phyloP scores from a whole-genome alignment of 2,797 vertebrate species.

The Pempheris klunzingeri region DNA sequence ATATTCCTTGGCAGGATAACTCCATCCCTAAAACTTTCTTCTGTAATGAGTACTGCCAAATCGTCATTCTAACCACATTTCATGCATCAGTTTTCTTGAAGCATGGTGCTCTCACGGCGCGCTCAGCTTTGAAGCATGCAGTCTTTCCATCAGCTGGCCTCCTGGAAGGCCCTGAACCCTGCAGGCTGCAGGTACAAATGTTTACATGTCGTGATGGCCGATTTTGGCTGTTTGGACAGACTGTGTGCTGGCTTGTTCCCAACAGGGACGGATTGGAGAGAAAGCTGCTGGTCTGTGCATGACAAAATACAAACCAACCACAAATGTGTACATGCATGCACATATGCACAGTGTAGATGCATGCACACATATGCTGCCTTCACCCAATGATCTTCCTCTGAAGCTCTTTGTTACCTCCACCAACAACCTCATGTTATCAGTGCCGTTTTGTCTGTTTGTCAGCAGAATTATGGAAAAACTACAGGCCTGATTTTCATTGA shows the following conservation, averaged over 20 bases:
- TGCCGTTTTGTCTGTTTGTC: not conserved
- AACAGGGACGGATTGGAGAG: not conserved
- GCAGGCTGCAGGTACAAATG: not conserved
- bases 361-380: not conserved
- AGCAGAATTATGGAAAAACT: constrained; percentile 1
- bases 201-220: constrained; percentile 6
- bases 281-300: not conserved
- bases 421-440: too few species aligned
- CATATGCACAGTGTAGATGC: not conserved
- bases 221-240: constrained; percentile 1
- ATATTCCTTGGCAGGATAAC: too few species aligned
- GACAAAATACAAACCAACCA: not conserved
- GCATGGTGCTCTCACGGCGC: not conserved
- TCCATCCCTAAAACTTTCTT: too few species aligned
- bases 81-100: not conserved
- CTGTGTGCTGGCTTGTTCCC: not conserved
- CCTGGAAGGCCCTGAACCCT: not conserved
- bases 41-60: too few species aligned
- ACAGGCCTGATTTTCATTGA: not conserved
- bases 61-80: not conserved
- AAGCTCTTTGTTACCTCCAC: constrained; percentile 15
- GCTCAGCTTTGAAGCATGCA: not conserved
- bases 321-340: not conserved
- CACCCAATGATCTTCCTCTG: not conserved
- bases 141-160: not conserved